A percentile compares a stretch with the other conserved stretches of the same genome.
phyloP scores from a whole-genome alignment of 2,888 invertebrate genomes.

The Anagyrus pseudococci region DNA sequence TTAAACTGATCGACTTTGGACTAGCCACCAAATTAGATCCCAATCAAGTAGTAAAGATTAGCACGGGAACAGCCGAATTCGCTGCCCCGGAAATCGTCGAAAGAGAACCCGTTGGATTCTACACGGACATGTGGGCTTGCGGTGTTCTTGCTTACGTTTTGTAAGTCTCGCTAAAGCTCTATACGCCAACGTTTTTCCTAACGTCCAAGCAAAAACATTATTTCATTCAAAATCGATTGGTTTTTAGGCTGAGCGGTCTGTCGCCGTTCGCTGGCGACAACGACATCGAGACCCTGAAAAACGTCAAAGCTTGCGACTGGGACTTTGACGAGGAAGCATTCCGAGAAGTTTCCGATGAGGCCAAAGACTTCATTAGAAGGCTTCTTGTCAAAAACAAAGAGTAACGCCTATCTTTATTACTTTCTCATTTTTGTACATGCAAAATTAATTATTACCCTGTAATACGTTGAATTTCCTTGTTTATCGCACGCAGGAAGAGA shows the following conservation, averaged over 20 bases:
- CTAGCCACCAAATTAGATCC: constrained; percentile 97
- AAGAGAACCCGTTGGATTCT: constrained; percentile 98
- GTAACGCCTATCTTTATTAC: constrained; percentile 65
- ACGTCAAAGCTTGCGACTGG: constrained; percentile 99
- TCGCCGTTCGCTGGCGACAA: constrained; percentile 99
- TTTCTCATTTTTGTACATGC: no score
- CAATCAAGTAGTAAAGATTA: constrained; percentile 98
- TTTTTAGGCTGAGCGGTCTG: constrained; percentile 85
- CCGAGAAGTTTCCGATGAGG: constrained; percentile 92
- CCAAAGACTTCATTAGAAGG: constrained; percentile 96
- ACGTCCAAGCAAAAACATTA: not conserved
- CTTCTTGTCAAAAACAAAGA: constrained; percentile 92
- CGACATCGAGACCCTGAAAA: constrained; percentile 96
- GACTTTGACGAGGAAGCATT: constrained; percentile 98
- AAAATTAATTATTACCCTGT: no score
- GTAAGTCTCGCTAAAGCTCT: constrained; percentile 68
- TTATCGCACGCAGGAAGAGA: constrained; percentile 77
- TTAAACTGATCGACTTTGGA: constrained; percentile 99
- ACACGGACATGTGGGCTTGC: constrained; percentile 99
- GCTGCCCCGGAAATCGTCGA: constrained; percentile 99
- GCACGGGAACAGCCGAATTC: constrained; percentile 99
- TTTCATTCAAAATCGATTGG: constrained; percentile 12
- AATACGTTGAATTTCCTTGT: not conserved
- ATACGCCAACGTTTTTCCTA: not conserved
- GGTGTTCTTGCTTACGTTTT: constrained; percentile 98